Evolutionary conservation across 2,797 vertebrate species (phyloP), one percentile per base, ranked within the genome.

Genomic region (Macroramphosus scolopax): DNA sequence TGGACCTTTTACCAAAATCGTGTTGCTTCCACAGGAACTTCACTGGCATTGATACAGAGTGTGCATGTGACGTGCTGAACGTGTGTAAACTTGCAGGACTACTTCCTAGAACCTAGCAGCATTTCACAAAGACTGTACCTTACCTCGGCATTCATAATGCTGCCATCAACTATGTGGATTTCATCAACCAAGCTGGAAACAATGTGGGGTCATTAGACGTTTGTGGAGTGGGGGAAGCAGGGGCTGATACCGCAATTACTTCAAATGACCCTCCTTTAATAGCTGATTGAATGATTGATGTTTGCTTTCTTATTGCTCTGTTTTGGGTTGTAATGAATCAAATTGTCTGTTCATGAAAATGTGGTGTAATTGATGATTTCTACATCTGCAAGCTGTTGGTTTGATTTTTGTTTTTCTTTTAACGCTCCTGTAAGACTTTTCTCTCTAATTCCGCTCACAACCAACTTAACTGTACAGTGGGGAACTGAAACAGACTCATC

Each of bases 61-160:
- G 73, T 81, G 82, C 85, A 82, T 86, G 84, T 75, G 69, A 75
- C 51, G 64, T 78, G 75, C 75, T 68, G 59, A 74, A 61, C 37
- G 49, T 68, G 69, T 58, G 70, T 62, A 52, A 69, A 53, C 46
- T 36, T 32, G 54, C 75, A 34, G 78, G 67, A 75, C 60, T 63
- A 45, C 40, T 40, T n/a, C 28, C 24, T 29, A 60, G 62, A 75
- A 61, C 41, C 34, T 41, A 45, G 59, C 58, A 40, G 47, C 67
- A 60, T 74, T 72, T 77, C 61, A 69, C 47, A 74, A 52, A 72
- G 60, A 80, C 80, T 71, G 40, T 44, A 54, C 38, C 50, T 55
- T 48, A 62, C 55, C 66, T 51, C 57, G 3, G 57, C 60, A 22
- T 59, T 59, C 45, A 16, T 43, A 45, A 39, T 51, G 60, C 58